These are phyloP conservation scores for Drosophila macrothrix DNA, from an alignment of 2,888 invertebrate species.

Conservation along the genomic window DNA sequence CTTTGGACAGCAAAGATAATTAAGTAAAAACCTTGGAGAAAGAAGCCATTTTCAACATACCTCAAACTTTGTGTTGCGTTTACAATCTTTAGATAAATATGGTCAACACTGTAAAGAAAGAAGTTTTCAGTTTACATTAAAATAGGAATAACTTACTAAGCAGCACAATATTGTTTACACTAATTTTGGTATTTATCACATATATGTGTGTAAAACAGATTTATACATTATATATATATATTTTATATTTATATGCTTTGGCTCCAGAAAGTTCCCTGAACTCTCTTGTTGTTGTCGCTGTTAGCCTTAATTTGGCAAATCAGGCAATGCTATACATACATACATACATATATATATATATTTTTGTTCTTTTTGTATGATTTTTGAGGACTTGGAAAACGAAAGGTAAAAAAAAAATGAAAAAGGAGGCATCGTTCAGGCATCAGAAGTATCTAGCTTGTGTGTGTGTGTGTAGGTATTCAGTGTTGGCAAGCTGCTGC, in stretches of 20 bases:
- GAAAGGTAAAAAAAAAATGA: neutral
- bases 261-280: slow-evolving; percentile 39
- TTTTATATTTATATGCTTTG: neutral
- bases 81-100: neutral
- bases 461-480: slow-evolving; percentile 49
- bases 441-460: slow-evolving; percentile 14
- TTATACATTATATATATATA: neutral
- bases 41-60: slow-evolving; percentile 7
- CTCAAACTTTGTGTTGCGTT: neutral
- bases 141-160: neutral
- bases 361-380: slow-evolving; percentile 4
- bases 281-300: slow-evolving; percentile 41
- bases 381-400: slow-evolving; percentile 5
- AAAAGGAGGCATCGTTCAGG: neutral
- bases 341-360: slow-evolving; percentile 6
- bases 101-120: slow-evolving; percentile 8
- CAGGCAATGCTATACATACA: slow-evolving; percentile 48
- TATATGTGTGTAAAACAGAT: neutral
- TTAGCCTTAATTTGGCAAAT: slow-evolving; percentile 68
- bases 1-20: slow-evolving; percentile 1
- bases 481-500: slow-evolving; percentile 36
- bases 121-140: neutral
- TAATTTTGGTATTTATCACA: neutral
- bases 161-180: neutral
- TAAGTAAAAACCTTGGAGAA: neutral